Base-by-base conservation (phyloP, 2,888 invertebrate species). In the Drosophila differens region DNA sequence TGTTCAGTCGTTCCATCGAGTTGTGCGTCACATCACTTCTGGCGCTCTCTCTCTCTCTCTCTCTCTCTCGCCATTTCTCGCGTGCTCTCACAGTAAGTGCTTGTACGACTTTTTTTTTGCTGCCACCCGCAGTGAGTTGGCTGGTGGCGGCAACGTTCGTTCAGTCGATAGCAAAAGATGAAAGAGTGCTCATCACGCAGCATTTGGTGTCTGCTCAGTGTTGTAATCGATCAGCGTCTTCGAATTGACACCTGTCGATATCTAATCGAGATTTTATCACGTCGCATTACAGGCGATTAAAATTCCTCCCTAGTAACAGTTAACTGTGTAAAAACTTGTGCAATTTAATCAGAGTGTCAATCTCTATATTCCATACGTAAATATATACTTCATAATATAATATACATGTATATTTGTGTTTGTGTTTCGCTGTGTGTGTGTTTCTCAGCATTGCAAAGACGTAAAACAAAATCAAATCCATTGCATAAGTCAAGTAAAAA, bases 231-330 rank as follows among this genome's bases (percentile, higher is more conserved):
- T 92, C 93, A 93, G 91, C 92, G 93, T 91, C 92, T 93, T 90
- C 84, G 91, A 87, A 92, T 92, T 92, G 93, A 93, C 92, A 93
- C 93, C 93, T 92, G 93, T 92, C 92, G 91, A 91, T 93, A 93
- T 92, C 92, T 93, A 90, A 92, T 93, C 82, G 92, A 93, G 86
- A 93, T 93, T 79, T 73, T 93, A 81, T 93, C 93, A 79, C 93
- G 93, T 71, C 93, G 93, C 74, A 88, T 91, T 81, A 91, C 92
- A 70, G 93, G 93, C 85, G 92, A 92, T 85, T 92, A 92, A 77
- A 65, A 63, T 60, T 41, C 14, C 16, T 47, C 22, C 14, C 16
- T 9, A 47, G 16, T 25, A 47, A 47, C 25, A 16, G 16, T 25
- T 16, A 47, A 16, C 47, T 25, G 47, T 47, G 39, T 39, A 55